phyloP scores from a whole-genome alignment of 2,888 invertebrate species.

The Apamea crenata region DNA sequence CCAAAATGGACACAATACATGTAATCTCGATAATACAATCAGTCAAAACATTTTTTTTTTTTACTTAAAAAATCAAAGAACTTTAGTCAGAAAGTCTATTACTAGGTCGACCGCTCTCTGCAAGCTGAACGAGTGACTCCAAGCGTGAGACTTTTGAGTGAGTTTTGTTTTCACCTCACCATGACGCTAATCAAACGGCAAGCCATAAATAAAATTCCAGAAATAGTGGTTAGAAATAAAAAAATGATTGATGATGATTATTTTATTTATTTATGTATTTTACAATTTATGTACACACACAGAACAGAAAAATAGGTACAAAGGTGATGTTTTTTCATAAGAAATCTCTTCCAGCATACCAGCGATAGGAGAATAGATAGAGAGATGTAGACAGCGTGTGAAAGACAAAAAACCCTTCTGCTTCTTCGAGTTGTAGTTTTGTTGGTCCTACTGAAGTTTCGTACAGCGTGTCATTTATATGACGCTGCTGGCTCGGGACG shows the following conservation, averaged over 20 bases:
- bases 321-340: too few species aligned
- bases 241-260: too few species aligned
- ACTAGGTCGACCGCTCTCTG: not conserved
- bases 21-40: not conserved
- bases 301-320: too few species aligned
- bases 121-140: not conserved
- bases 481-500: not conserved
- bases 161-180: not conserved
- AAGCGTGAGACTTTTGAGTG: not conserved
- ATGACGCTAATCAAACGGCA: not conserved
- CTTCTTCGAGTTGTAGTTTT: not conserved
- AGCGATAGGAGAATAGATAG: too few species aligned
- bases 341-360: too few species aligned
- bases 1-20: too few species aligned
- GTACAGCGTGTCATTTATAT: slow-evolving; percentile 1
- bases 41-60: too few species aligned
- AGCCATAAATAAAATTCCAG: not conserved
- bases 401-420: not conserved
- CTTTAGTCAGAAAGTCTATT: not conserved
- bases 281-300: too few species aligned
- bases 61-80: too few species aligned
- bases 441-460: slow-evolving; percentile 9
- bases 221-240: not conserved
- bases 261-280: too few species aligned
- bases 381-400: too few species aligned